Base-by-base conservation (phyloP, 2,888 invertebrate species). In the Cerastis leucographa region DNA sequence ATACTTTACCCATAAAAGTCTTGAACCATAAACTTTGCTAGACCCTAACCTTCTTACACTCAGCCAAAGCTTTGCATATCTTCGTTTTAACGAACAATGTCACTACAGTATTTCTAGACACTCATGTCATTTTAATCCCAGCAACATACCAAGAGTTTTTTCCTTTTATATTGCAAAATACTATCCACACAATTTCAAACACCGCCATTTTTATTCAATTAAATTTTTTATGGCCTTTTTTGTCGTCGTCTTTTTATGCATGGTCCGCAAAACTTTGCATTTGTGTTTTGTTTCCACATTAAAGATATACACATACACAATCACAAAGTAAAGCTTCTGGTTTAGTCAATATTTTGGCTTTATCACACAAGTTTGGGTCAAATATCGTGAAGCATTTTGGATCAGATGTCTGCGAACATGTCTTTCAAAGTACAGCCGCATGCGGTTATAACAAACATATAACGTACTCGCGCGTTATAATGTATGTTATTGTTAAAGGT, bases 11-110 rank as follows among this genome's bases (percentile, higher is more conserved):
- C 69, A 40, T 54, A 44, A 22, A 46, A 56, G n/a, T 78, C 70
- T 51, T 67, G n/a, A 70, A 56, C 44, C 6, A 17, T 64, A n/a
- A 75, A 81, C 62, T 49, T 35, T 69, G 49, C 17, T 56, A 44
- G 14, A 42, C 22, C 49, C 51, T 68, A 46, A 17, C 22, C 17
- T 25, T 72, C 25, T 1, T 25, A 40, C 46, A 81, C 40, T 9
- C 17, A 64, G 35, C 42, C 35, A 35, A 74, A 56, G 54, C 64
- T 56, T 56, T 49, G 22, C 35, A 72, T 14, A 80, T 19, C 3
- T 17, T 19, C 59, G n/a, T 61, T 76, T 46, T 14, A 42, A 49
- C 70, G 11, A 71, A 71, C 25, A 0, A 49, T n/a, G n/a, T 49
- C 9, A 56, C 17, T 29, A 49, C 19, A 11, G 7, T 5, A 6